Conservation (phyloP, 1,140 invertebrate genomes). For the Calycopis cecrops region DNA sequence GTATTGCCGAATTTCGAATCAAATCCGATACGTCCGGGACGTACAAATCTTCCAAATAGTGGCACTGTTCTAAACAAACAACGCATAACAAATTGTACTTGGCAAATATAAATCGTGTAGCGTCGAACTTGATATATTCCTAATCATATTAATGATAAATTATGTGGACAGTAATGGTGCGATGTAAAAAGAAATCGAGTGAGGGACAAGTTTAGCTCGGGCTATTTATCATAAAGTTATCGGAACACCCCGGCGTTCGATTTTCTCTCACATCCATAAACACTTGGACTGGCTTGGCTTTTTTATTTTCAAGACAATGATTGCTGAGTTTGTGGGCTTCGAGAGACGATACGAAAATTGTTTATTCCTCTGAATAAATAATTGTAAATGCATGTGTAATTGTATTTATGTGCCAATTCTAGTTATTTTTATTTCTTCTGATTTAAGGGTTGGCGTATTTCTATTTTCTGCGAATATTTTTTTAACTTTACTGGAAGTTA, state of each 20-base stretch:
- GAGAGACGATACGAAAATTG: slow-evolving; percentile 52
- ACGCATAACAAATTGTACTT: not conserved
- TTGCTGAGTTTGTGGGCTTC: slow-evolving; percentile 51
- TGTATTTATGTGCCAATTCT: not conserved
- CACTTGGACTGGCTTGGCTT: slow-evolving; percentile 51
- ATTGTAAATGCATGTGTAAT: not conserved
- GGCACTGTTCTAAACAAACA: too few relatives aligned
- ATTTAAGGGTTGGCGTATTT: not conserved
- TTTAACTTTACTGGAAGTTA: too few relatives aligned
- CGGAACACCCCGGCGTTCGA: slow-evolving; percentile 53
- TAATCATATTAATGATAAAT: slow-evolving; percentile 19
- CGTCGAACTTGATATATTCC: slow-evolving; percentile 1
- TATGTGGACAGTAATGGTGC: slow-evolving; percentile 41
- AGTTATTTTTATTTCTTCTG: not conserved
- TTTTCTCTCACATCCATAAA: slow-evolving; percentile 53
- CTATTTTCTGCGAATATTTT: too few relatives aligned
- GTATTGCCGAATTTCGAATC: too few relatives aligned
- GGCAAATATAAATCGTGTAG: slow-evolving; percentile 2
- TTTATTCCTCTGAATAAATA: slow-evolving; percentile 27
- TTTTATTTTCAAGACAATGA: slow-evolving; percentile 63
- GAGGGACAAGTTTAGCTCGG: slow-evolving; percentile 54
- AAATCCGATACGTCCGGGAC: too few relatives aligned
- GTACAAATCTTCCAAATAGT: too few relatives aligned
- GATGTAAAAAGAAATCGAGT: slow-evolving; percentile 46
- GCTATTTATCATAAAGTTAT: slow-evolving; percentile 71